These are phyloP conservation scores for Antheraea assamensis DNA, from an alignment of 2,888 invertebrate species.

Conservation along the genomic window DNA sequence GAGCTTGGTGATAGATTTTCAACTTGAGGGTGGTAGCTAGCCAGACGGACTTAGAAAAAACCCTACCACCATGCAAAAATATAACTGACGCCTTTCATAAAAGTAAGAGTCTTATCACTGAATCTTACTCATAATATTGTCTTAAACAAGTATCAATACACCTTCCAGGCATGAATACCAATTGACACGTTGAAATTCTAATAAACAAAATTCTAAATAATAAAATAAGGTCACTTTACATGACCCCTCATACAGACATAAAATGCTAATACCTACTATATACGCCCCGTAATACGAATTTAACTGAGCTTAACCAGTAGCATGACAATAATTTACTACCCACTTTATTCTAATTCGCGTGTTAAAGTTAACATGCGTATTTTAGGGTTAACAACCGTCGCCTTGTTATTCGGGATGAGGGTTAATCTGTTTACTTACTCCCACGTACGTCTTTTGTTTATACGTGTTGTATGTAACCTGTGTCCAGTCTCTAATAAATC, in stretches of 20 bases:
- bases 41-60: too few relatives aligned
- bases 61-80: too few relatives aligned
- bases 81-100: neutral
- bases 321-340: slow-evolving; percentile 35
- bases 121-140: neutral
- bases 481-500: neutral
- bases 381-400: slow-evolving; percentile 32
- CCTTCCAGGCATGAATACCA: neutral
- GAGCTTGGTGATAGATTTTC: too few relatives aligned
- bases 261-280: slow-evolving; percentile 3
- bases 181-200: neutral
- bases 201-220: neutral
- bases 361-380: slow-evolving; percentile 32
- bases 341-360: slow-evolving; percentile 36
- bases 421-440: slow-evolving; percentile 22
- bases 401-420: slow-evolving; percentile 27
- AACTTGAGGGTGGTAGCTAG: too few relatives aligned
- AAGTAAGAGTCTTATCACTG: neutral
- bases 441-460: slow-evolving; percentile 6
- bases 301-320: slow-evolving; percentile 24
- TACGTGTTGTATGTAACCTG: neutral
- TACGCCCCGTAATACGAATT: slow-evolving; percentile 16
- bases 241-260: slow-evolving; percentile 8
- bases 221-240: slow-evolving; percentile 4
- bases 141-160: neutral